A percentile compares a stretch with the other conserved stretches of the same genome.
These are phyloP conservation scores for Limnephilus auricula DNA, from an alignment of 2,888 invertebrate genomes.

Conservation along the genomic window DNA sequence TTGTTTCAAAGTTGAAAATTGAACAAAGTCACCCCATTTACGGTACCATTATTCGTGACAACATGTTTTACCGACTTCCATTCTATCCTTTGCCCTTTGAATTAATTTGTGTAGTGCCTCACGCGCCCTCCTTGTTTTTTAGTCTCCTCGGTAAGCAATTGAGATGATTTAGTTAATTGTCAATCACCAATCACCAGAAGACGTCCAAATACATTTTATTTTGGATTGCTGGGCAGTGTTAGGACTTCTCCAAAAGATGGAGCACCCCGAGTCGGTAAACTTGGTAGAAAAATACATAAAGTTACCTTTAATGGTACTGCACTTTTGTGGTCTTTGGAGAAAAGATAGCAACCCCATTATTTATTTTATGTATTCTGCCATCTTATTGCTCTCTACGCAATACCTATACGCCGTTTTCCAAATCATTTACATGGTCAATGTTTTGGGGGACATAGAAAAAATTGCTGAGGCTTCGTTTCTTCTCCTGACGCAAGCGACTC, in stretches of 20 bases:
- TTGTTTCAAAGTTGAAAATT: too few relatives aligned
- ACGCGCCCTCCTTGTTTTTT: neutral
- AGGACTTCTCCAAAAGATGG: constrained; percentile 39
- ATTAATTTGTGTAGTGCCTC: neutral
- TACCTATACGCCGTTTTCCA: constrained; percentile 63
- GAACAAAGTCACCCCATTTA: too few relatives aligned
- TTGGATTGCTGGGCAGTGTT: neutral
- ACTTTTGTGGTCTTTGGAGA: constrained; percentile 63
- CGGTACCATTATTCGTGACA: too few relatives aligned
- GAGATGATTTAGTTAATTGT: neutral
- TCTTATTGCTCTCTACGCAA: constrained; percentile 59
- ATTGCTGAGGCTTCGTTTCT: constrained; percentile 65
- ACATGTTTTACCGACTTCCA: too few relatives aligned
- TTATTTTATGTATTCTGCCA: constrained; percentile 52
- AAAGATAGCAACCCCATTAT: constrained; percentile 30
- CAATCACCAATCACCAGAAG: neutral
- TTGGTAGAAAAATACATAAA: constrained; percentile 56
- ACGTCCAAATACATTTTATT: neutral
- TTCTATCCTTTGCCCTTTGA: too few relatives aligned
- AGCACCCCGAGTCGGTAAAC: constrained; percentile 29
- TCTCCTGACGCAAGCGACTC: constrained; percentile 62
- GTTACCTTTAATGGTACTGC: constrained; percentile 58
- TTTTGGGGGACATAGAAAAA: constrained; percentile 65
- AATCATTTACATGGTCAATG: constrained; percentile 63
- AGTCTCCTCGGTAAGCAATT: neutral